phyloP scores from a whole-genome alignment of 2,888 invertebrate genomes.

The Mesorhabditis spiculigera region DNA sequence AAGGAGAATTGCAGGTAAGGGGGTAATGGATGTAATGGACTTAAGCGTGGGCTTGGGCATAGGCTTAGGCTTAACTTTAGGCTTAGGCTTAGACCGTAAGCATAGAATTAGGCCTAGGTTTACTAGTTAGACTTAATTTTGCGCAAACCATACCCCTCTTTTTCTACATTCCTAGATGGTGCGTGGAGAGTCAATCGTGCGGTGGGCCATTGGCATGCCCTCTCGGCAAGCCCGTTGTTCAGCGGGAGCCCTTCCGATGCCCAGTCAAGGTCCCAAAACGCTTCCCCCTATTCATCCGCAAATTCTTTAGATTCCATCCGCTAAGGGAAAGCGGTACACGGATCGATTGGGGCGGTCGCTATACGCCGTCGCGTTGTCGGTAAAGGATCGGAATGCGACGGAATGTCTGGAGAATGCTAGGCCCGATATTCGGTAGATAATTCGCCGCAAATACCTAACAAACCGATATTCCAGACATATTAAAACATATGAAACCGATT shows the following conservation, averaged over 20 bases:
- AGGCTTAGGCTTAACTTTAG: not conserved
- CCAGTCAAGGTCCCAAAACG: conserved; percentile 40
- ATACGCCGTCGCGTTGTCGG: conserved; percentile 49
- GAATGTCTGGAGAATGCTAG: conserved; percentile 47
- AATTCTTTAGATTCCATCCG: conserved; percentile 26
- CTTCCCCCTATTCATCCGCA: not conserved
- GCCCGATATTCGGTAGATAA: conserved; percentile 49
- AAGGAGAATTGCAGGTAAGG: conserved; percentile 53
- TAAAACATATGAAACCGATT: conserved; percentile 51
- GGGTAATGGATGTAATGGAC: not conserved
- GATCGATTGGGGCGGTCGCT: conserved; percentile 54
- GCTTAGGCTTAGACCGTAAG: not conserved
- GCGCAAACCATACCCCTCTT: no score
- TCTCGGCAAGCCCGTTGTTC: conserved; percentile 48
- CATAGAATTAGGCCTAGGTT: no score
- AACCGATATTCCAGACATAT: conserved; percentile 23
- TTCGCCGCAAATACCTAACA: not conserved
- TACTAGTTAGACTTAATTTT: no score
- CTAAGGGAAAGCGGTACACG: conserved; percentile 52
- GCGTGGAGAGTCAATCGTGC: conserved; percentile 46
- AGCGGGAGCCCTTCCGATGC: conserved; percentile 54
- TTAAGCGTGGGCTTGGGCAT: no score
- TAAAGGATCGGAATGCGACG: conserved; percentile 42
- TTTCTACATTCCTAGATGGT: conserved; percentile 40
- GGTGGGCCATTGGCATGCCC: conserved; percentile 55